phyloP scores from a whole-genome alignment of 2,888 invertebrate genomes.

The Lissonota sp. region DNA sequence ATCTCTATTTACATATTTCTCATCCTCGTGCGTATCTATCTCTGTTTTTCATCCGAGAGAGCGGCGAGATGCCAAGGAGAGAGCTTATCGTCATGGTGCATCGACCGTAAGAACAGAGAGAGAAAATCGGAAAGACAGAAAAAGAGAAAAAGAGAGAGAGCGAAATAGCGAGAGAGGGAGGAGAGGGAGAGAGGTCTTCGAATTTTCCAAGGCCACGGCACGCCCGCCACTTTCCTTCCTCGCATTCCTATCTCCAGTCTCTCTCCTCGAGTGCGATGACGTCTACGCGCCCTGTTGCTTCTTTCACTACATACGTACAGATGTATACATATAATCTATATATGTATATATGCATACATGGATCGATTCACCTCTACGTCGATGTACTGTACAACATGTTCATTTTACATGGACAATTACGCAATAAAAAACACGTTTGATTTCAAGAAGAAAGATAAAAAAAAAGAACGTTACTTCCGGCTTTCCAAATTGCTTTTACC shows the following conservation, averaged over 20 bases:
- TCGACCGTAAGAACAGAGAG: conserved; percentile 28
- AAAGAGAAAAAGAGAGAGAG: background rate
- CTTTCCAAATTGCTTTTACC: conserved; percentile 7
- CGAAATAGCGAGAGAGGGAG: conserved; percentile 11
- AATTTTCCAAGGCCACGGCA: conserved; percentile 64
- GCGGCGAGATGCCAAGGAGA: background rate
- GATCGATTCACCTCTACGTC: background rate
- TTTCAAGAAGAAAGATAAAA: no score
- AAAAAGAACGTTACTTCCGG: background rate
- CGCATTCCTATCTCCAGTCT: conserved; percentile 59
- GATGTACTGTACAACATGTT: background rate
- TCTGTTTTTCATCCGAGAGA: background rate
- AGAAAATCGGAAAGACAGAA: background rate
- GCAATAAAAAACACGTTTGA: no score
- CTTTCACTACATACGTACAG: conserved; percentile 17
- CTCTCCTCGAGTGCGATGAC: conserved; percentile 48
- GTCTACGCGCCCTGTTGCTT: conserved; percentile 58
- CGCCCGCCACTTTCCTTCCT: conserved; percentile 62
- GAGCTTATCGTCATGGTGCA: conserved; percentile 44
- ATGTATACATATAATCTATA: conserved; percentile 2
- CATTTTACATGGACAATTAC: no score
- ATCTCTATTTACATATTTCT: no score
- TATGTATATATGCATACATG: background rate
- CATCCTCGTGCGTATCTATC: background rate
- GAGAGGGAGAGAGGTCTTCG: conserved; percentile 39